Evolutionary conservation across 2,113 vertebrate genomes (phyloP), one percentile per base, ranked within the genome.

Genomic region (Rhynchomys soricoides): DNA sequence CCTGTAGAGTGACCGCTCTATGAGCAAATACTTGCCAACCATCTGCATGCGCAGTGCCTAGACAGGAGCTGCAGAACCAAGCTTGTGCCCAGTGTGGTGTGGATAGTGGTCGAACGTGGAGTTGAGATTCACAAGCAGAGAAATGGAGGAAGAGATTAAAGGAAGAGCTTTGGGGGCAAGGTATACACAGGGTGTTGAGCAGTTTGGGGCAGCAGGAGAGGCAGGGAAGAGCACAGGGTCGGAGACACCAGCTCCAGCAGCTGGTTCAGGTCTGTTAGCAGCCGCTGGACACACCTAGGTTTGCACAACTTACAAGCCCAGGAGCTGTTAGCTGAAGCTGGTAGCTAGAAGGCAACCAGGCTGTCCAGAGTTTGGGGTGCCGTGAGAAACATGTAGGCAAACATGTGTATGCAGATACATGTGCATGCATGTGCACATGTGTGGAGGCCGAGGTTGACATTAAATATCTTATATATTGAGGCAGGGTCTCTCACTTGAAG

Each of bases 201-300:
- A 6, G 16, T 62, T 43, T 55, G 37, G n/a, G 52, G 21, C 52
- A 59, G 82, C 29, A 52, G 66, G 68, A 52, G 34, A 71, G 5
- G 0, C 1, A 21, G 37, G n/a, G 1, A 11, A 9, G 29, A 7
- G 19, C 43, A 9, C 13, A 15, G 40, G 37, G 81, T 43, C 24
- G 43, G 37, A 68, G 50, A 85, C 48, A 21, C 2, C 0, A 29
- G 31, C 52, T 34, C 78, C 45, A 48, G 5, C 11, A 82, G 68
- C 83, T 68, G 45, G 24, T 43, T 29, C 2, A 11, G n/a, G 66
- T 21, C 48, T 48, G n/a, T 74, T 83, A 29, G 24, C 40, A 15
- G 79, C 62, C 43, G 45, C 52, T 40, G 52, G 55, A 43, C 0
- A 40, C 24, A 31, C 74, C 55, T 43, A 75, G 77, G 7, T 21